Evolutionary conservation across 2,113 vertebrate species (phyloP).

Genomic region (Megaceryle torquata): DNA sequence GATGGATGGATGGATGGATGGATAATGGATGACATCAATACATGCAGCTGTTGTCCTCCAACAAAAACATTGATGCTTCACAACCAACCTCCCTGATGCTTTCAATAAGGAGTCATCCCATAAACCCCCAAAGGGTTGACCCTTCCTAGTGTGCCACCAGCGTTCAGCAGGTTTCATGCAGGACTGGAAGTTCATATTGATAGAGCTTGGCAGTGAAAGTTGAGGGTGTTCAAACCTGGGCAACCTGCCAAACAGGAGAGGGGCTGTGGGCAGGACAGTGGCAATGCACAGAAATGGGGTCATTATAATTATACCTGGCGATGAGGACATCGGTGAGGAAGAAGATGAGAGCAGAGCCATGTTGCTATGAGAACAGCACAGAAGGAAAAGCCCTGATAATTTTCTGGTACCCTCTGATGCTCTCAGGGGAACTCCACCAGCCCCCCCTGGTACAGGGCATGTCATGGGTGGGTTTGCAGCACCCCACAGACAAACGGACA

Average conservation of each 20-base stretch:
- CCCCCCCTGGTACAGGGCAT: rapidly evolving
- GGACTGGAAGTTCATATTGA: not conserved
- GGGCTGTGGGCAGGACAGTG: not conserved
- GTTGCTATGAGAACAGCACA: not conserved
- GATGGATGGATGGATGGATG: not conserved
- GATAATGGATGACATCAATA: not conserved
- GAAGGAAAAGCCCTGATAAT: not conserved
- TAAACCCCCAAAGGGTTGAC: rapidly evolving
- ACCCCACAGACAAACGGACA: not conserved
- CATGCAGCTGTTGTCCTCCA: not conserved
- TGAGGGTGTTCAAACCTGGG: rapidly evolving
- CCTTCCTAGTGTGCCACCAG: not conserved
- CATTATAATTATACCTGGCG: rapidly evolving
- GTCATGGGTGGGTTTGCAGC: rapidly evolving
- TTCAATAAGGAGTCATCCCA: not conserved
- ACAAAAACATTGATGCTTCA: not conserved
- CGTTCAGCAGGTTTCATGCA: rapidly evolving
- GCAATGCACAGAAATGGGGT: rapidly evolving
- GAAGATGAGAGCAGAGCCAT: not conserved
- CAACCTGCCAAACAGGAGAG: not conserved
- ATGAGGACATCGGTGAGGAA: not conserved
- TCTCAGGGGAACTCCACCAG: not conserved
- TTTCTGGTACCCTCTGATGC: rapidly evolving
- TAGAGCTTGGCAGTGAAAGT: rapidly evolving
- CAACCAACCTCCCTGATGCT: not conserved